Evolutionary conservation across 2,797 vertebrate genomes (phyloP), one percentile per base, ranked within the genome.

Genomic region (Sebastes oblongus): DNA sequence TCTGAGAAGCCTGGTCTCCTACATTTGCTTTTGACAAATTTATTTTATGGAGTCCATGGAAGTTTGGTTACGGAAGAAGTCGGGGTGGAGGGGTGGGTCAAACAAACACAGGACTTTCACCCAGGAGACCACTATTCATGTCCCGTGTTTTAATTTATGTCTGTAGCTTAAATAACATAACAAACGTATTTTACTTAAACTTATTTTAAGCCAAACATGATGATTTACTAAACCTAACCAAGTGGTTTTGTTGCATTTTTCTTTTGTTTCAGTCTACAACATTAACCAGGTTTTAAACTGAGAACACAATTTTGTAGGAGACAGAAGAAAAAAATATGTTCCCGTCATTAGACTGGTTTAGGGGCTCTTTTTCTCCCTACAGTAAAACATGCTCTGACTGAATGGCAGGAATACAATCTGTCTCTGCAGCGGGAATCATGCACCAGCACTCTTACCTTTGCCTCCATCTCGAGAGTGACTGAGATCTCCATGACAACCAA

Each of bases 401-500:
- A 77, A 70, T 34, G 78, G 46, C 75, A 67, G 68, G 29, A 34
- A 60, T 16, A 27, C 82, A 83, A 80, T 86, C 84, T 81, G 71
- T 82, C 72, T 84, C 58, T 12, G 81, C 73, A 24, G 85, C 72
- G 3, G 76, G 80, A 87, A 78, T 80, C 81, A 50, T 36, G 69
- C 83, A 79, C 36, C 29, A 14, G 75, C 84, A 75, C 85, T 71
- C 73, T 91, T 92, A 95, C 94, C 94, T 93, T 91, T 93, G 86
- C 87, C 86, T 91, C 90, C 85, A 75, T 91, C 91, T 89, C 84
- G 65, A 86, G 89, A 93, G 86, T 78, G 84, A 88, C 90, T 73
- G 83, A 77, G 82, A 88, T 95, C 94, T 85, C 94, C 95, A 95
- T 94, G 93, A 88, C 90, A 77, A 95, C 93, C 58, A 32, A 64